Evolutionary conservation across 1,140 invertebrate species (phyloP), one percentile per base, ranked within the genome.

Genomic region (Trialeurodes vaporariorum): DNA sequence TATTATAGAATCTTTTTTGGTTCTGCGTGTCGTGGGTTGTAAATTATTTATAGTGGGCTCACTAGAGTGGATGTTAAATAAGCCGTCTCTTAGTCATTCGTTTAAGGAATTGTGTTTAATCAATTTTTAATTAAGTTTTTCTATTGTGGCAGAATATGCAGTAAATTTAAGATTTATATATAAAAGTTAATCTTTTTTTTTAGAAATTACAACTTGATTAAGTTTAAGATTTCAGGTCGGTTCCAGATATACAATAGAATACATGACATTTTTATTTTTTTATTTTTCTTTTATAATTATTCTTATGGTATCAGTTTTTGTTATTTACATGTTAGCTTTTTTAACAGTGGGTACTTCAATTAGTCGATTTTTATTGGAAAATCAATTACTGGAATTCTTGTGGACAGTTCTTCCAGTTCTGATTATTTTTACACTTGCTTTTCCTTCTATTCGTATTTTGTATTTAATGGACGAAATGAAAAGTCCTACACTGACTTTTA

Each of bases 201-300:
- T n/a, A n/a, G n/a, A n/a, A n/a, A n/a, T n/a, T n/a, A n/a, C n/a
- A n/a, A n/a, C 72, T 73, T 83, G 76, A 79, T 74, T 74, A 79
- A 78, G 68, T 77, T 82, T 80, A 76, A 79, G 70, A 74, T 76
- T 70, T 84, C 82, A 21, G 78, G 80, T 70, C 75, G 83, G 75
- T 85, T 85, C 80, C 80, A 82, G 80, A 77, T 83, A 78, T 75
- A 85, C 78, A 81, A 79, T 75, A 83, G 84, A 79, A 82, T 85
- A 71, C 84, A 84, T 74, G 78, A 84, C 72, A 76, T 83, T 76
- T 74, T 81, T 73, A 79, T 83, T 79, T n/a, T n/a, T n/a, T n/a
- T n/a, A n/a, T n/a, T n/a, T n/a, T n/a, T n/a, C n/a, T n/a, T n/a
- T n/a, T n/a, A 75, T 82, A 77, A 76, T 84, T 72, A 79, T 82